Percentiles rank a stretch among this genome's conserved stretches.
Conservation (phyloP, 2,888 invertebrate genomes). For the Tiliacea aurago region DNA sequence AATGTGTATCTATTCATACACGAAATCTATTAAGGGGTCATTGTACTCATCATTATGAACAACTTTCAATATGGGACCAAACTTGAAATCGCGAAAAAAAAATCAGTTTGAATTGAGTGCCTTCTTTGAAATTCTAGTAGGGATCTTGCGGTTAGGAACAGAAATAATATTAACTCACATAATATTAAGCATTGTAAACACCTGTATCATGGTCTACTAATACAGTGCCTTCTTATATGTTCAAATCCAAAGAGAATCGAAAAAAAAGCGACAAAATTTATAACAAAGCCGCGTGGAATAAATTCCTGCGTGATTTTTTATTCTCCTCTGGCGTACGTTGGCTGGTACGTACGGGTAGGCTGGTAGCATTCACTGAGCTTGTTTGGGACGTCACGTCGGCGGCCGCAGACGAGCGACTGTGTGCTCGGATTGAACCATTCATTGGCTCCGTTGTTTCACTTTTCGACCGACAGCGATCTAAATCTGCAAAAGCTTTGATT, state of each 20-base stretch:
- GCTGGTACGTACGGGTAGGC: conserved; percentile 24
- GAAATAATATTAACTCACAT: not conserved
- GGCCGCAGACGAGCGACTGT: conserved; percentile 46
- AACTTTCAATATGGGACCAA: too few species aligned
- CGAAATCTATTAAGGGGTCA: too few species aligned
- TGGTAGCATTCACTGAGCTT: conserved; percentile 48
- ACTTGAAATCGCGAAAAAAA: too few species aligned
- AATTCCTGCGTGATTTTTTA: conserved; percentile 49
- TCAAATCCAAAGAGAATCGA: conserved; percentile 11
- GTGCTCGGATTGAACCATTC: conserved; percentile 68
- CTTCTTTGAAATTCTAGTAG: not conserved
- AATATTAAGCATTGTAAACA: not conserved
- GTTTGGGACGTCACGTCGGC: conserved; percentile 45
- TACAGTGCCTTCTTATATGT: not conserved
- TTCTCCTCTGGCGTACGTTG: conserved; percentile 34
- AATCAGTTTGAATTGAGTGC: too few species aligned
- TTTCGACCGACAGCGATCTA: conserved; percentile 77
- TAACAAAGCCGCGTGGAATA: conserved; percentile 43
- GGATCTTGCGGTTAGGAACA: not conserved
- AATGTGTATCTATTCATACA: too few species aligned
- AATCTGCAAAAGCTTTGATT: conserved; percentile 86
- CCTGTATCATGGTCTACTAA: not conserved
- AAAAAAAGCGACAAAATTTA: conserved; percentile 13
- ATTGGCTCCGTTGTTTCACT: conserved; percentile 79
- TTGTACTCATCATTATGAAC: too few species aligned